These are phyloP conservation scores for Pavo muticus DNA, from an alignment of 2,113 vertebrate genomes.

Conservation along the genomic window DNA sequence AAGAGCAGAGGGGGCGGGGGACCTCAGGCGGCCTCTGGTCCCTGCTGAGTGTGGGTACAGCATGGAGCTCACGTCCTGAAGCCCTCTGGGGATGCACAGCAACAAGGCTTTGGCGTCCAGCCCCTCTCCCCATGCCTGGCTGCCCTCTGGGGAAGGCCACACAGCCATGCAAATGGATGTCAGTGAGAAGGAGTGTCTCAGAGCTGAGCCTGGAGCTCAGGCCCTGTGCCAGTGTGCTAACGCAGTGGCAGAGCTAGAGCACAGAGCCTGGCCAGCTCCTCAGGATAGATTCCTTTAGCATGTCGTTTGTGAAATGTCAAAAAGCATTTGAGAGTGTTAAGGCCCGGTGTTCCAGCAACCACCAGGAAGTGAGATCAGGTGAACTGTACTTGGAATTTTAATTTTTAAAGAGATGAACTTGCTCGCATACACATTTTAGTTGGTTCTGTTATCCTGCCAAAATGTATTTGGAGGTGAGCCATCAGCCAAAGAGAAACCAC, in stretches of 20 bases:
- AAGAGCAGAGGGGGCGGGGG: not conserved
- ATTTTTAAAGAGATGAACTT: not conserved
- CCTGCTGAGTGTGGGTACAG: not conserved
- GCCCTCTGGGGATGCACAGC: no score
- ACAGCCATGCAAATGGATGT: not conserved
- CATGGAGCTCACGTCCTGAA: not conserved
- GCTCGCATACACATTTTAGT: not conserved
- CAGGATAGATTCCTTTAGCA: not conserved
- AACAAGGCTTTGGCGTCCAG: not conserved
- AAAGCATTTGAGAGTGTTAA: not conserved
- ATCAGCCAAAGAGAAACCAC: conserved; percentile 7
- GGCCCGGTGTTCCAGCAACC: not conserved
- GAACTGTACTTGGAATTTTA: not conserved
- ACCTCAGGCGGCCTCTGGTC: not conserved
- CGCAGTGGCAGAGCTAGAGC: not conserved
- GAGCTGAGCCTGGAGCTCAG: not conserved
- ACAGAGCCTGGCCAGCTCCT: not conserved
- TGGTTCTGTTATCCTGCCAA: not conserved
- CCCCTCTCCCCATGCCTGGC: not conserved
- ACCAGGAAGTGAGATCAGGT: not conserved
- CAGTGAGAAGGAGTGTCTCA: not conserved
- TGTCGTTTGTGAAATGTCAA: not conserved
- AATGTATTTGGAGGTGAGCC: not conserved
- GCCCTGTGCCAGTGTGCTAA: not conserved
- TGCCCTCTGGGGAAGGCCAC: not conserved